Conservation (phyloP, 2,888 invertebrate species). For the Cephus nigrinus region DNA sequence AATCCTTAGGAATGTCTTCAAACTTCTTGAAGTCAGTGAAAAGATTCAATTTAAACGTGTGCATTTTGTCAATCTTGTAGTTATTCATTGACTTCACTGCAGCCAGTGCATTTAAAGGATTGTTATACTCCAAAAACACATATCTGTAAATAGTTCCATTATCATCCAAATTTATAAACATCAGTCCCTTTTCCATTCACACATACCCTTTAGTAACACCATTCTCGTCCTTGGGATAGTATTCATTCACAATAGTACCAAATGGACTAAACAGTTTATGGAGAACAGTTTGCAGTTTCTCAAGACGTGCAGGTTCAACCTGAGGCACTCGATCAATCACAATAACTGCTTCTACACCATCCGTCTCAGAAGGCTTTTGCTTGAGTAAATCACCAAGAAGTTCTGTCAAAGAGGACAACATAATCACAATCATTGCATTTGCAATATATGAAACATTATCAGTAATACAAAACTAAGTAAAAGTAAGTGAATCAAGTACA, state of each 20-base stretch:
- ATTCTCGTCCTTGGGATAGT: conserved; percentile 85
- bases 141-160: conserved; percentile 68
- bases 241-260: conserved; percentile 88
- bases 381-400: conserved; percentile 90
- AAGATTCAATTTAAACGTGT: conserved; percentile 92
- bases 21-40: conserved; percentile 97
- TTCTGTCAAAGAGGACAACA: conserved; percentile 71
- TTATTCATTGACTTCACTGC: conserved; percentile 91
- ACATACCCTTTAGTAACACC: conserved; percentile 85
- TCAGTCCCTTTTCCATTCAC: not conserved
- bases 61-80: conserved; percentile 94
- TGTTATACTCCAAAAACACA: conserved; percentile 92
- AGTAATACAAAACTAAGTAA: not conserved
- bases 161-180: not conserved
- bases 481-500: not conserved
- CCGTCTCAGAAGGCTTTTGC: conserved; percentile 92
- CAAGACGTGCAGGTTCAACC: conserved; percentile 90
- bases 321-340: conserved; percentile 97
- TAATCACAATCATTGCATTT: not conserved
- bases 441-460: not conserved
- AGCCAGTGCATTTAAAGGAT: conserved; percentile 84
- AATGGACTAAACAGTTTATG: conserved; percentile 91
- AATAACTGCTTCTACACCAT: conserved; percentile 95
- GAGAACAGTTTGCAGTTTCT: conserved; percentile 92
- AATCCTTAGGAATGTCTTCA: conserved; percentile 89